phyloP scores from a whole-genome alignment of 2,113 vertebrate genomes.

The Marmota monax region DNA sequence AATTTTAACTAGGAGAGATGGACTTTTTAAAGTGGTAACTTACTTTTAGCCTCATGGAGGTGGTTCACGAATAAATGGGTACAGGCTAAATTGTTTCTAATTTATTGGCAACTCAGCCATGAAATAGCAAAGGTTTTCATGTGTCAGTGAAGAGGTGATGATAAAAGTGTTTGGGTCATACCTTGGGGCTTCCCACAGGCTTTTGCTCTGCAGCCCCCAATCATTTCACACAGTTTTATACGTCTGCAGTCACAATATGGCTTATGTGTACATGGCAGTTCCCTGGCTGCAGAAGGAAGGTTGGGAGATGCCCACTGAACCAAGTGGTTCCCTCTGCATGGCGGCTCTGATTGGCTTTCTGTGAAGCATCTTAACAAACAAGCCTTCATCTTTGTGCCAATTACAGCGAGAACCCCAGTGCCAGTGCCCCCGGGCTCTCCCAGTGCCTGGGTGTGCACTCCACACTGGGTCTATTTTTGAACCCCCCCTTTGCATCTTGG shows the following conservation, averaged over 20 bases:
- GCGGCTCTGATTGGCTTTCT: constrained; percentile 6
- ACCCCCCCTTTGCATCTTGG: constrained; percentile 39
- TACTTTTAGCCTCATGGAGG: not conserved
- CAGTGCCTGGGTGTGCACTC: not conserved
- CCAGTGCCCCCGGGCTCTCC: not conserved
- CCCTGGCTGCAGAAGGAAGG: not conserved
- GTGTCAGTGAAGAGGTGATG: not conserved
- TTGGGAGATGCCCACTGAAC: not conserved
- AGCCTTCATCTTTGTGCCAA: constrained; percentile 70
- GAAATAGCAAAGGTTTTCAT: not conserved
- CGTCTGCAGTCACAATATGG: not conserved
- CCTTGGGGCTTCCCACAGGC: not conserved
- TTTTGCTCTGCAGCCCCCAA: not conserved
- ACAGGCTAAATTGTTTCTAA: not conserved
- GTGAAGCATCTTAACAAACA: constrained; percentile 17
- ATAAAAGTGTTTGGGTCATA: not conserved
- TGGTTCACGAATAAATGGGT: not conserved
- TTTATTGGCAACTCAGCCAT: not conserved
- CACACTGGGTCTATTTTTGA: not conserved
- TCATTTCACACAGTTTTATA: not conserved
- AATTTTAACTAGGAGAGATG: constrained; percentile 52
- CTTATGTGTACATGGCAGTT: not conserved
- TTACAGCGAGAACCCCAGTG: not conserved
- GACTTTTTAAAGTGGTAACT: not conserved
- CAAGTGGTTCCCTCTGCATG: not conserved